A percentile compares a stretch with the other conserved stretches of the same genome.
Evolutionary conservation across 2,888 invertebrate species (phyloP).

Genomic region (Argynnis bischoffii): DNA sequence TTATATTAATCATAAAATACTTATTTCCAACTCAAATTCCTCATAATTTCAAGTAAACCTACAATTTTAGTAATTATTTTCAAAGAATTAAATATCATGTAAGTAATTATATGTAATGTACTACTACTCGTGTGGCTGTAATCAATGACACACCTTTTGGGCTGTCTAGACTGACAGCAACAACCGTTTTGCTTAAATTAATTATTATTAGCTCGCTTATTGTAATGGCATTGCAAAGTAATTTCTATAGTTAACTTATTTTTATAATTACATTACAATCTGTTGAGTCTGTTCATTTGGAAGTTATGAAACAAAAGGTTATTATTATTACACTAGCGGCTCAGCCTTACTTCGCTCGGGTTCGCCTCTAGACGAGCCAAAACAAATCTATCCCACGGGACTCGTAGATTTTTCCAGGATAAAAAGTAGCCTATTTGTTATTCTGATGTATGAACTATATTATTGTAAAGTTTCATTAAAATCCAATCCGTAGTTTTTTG

Average conservation of each 20-base stretch:
- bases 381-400: too few species aligned
- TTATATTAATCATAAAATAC: constrained; percentile 21
- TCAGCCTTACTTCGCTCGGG: too few species aligned
- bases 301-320: too few species aligned
- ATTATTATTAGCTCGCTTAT: neutral
- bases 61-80: neutral
- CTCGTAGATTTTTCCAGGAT: too few species aligned
- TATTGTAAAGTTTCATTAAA: too few species aligned
- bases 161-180: constrained; percentile 12
- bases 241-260: neutral
- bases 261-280: neutral
- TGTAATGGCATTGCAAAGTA: neutral
- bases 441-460: too few species aligned
- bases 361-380: too few species aligned
- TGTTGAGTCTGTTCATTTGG: too few species aligned
- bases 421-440: too few species aligned
- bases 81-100: neutral
- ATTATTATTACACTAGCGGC: too few species aligned
- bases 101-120: neutral
- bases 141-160: constrained; percentile 10
- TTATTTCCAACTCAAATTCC: neutral
- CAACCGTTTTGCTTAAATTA: neutral
- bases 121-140: neutral
- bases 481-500: too few species aligned
- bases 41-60: neutral